Conservation (phyloP, 2,797 vertebrate species). For the Oreochromis mossambicus region DNA sequence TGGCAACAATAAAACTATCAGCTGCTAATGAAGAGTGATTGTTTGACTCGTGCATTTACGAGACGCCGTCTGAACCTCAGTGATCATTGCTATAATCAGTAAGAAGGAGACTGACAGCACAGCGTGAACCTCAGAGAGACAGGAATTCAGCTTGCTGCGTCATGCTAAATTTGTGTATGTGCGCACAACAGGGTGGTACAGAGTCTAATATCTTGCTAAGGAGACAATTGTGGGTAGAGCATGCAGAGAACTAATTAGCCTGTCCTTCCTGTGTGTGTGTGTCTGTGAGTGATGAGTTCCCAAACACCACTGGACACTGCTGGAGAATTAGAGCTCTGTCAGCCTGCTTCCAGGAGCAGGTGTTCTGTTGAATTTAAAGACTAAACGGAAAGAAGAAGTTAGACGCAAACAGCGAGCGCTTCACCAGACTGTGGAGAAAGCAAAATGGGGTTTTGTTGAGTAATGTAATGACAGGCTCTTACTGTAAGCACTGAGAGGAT, state of each 20-base stretch:
- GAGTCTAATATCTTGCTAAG: neutral
- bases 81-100: neutral
- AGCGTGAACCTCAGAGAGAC: neutral
- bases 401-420: neutral
- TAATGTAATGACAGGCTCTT: neutral
- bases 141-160: neutral
- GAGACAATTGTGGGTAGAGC: conserved; percentile 5
- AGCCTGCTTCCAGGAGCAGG: neutral
- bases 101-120: neutral
- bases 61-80: neutral
- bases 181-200: neutral
- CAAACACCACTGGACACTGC: neutral
- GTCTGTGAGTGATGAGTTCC: conserved; percentile 5
- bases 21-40: neutral
- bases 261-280: neutral
- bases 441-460: neutral
- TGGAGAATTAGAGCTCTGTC: neutral
- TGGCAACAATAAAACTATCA: neutral
- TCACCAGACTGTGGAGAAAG: neutral
- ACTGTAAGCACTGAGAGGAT: neutral
- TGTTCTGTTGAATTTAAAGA: neutral
- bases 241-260: conserved; percentile 20
- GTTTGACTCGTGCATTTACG: neutral
- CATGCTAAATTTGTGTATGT: neutral
- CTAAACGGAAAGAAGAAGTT: neutral